Conservation (phyloP, 2,797 vertebrate species). For the Pogoniulus pusillus region DNA sequence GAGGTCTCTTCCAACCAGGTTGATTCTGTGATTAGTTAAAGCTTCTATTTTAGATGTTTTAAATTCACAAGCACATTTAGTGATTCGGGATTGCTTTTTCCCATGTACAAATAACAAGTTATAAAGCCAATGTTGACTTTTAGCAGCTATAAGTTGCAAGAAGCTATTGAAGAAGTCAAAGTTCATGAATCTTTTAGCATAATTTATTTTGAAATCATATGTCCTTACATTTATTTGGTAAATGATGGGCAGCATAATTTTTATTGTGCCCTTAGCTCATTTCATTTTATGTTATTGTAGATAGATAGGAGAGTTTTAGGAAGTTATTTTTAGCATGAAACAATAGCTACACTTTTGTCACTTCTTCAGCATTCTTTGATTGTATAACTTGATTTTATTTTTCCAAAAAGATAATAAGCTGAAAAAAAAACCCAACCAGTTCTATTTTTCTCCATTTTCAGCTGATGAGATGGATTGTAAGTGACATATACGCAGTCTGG, state of each 20-base stretch:
- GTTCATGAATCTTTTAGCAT: neutral
- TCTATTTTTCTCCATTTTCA: conserved; percentile 52
- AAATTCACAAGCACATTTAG: neutral
- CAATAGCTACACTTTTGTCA: neutral
- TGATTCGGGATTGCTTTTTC: neutral
- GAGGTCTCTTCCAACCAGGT: too few species aligned
- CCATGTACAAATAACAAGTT: neutral
- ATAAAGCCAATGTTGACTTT: neutral
- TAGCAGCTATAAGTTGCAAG: neutral
- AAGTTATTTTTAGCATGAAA: neutral
- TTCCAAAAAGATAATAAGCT: neutral
- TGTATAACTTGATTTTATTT: neutral
- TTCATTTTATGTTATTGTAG: neutral
- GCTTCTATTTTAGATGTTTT: neutral
- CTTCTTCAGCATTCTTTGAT: neutral
- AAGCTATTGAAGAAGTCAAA: neutral
- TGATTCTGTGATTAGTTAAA: neutral
- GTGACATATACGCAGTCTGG: conserved; percentile 89
- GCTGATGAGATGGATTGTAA: conserved; percentile 93
- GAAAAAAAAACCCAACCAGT: fast-evolving
- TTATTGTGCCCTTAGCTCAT: neutral
- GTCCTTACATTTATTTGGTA: neutral
- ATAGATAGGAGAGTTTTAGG: neutral
- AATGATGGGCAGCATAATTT: neutral
- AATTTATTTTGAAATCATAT: neutral